These are phyloP conservation scores for Anoplius nigerrimus DNA, from an alignment of 2,888 invertebrate genomes.

Conservation along the genomic window DNA sequence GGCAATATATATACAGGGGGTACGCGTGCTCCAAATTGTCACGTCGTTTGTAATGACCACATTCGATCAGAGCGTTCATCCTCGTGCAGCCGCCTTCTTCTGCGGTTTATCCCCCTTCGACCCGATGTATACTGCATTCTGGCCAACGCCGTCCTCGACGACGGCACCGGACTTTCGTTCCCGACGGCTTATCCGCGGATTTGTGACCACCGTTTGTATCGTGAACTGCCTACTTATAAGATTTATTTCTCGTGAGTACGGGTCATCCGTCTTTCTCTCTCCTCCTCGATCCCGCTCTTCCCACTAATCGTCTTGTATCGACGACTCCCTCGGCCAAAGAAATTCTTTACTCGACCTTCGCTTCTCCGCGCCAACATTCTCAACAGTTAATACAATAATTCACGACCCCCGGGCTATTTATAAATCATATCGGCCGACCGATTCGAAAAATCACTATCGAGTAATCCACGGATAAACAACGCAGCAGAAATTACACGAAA, in stretches of 20 bases:
- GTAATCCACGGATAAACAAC: too few species aligned
- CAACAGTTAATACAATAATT: neutral
- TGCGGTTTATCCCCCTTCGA: constrained; percentile 41
- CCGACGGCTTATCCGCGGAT: constrained; percentile 71
- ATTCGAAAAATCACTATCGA: too few species aligned
- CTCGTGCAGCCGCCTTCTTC: constrained; percentile 42
- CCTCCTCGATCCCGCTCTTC: constrained; percentile 14
- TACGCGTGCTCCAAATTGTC: constrained; percentile 66
- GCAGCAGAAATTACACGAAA: too few species aligned
- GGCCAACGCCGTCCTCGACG: constrained; percentile 54
- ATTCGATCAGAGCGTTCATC: constrained; percentile 68
- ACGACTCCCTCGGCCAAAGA: neutral
- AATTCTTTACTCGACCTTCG: neutral
- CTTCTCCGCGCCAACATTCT: neutral
- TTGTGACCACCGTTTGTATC: constrained; percentile 69
- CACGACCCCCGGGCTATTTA: neutral
- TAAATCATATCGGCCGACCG: too few species aligned
- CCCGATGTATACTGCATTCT: constrained; percentile 60
- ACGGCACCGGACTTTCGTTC: constrained; percentile 62
- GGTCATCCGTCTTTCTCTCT: constrained; percentile 21
- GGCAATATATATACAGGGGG: constrained; percentile 67
- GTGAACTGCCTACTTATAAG: constrained; percentile 73
- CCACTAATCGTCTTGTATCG: neutral
- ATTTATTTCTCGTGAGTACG: constrained; percentile 59
- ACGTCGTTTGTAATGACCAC: constrained; percentile 72